Evolutionary conservation across 2,888 invertebrate species (phyloP).

Genomic region (Lepidonotus clava): DNA sequence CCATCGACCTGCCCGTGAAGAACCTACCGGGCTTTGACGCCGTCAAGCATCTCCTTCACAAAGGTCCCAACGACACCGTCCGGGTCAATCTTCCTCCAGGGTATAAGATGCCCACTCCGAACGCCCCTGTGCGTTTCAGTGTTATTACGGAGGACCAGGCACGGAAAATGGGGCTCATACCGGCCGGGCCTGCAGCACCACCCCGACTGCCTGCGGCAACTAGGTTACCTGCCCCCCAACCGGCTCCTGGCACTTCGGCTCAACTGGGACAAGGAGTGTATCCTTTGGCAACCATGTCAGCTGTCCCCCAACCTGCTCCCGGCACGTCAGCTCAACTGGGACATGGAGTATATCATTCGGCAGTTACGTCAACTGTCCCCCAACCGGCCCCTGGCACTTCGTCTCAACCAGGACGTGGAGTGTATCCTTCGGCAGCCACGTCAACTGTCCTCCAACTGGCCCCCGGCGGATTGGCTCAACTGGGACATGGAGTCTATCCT

Average conservation of each 20-base stretch:
- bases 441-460: too few relatives aligned
- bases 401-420: too few relatives aligned
- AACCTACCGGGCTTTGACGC: slow-evolving; percentile 6
- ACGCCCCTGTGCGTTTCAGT: neutral
- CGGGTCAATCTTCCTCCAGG: slow-evolving; percentile 38
- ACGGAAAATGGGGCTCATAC: neutral
- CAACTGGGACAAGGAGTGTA: too few relatives aligned
- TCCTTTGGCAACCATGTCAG: too few relatives aligned
- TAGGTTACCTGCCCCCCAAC: neutral
- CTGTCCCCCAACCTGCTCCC: too few relatives aligned
- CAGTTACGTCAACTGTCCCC: neutral
- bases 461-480: too few relatives aligned
- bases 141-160: slow-evolving; percentile 29
- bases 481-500: too few relatives aligned
- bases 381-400: neutral
- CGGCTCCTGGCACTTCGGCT: too few relatives aligned
- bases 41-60: slow-evolving; percentile 4
- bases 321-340: too few relatives aligned
- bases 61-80: neutral
- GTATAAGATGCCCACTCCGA: neutral
- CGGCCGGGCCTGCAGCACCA: neutral
- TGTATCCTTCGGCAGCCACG: too few relatives aligned
- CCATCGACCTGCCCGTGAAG: neutral
- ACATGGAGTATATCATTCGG: too few relatives aligned
- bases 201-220: neutral